A percentile compares a stretch with the other conserved stretches of the same genome.
These are phyloP conservation scores for Pseudomyrmex flavicornis DNA, from an alignment of 1,140 invertebrate genomes.

Conservation along the genomic window DNA sequence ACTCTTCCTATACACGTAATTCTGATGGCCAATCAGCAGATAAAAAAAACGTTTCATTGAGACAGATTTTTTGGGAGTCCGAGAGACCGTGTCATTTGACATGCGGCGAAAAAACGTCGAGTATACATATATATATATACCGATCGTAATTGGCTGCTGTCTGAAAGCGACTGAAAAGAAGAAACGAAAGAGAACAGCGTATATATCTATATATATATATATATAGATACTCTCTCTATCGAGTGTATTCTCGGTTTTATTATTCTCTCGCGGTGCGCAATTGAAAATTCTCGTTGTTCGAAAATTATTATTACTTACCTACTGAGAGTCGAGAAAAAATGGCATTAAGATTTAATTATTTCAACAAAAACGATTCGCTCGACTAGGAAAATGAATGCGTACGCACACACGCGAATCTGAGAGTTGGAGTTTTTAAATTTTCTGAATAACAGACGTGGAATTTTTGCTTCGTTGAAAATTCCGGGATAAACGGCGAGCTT, in stretches of 20 bases:
- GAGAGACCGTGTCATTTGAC: constrained; percentile 14
- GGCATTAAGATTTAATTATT: too few species aligned
- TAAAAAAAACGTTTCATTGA: constrained; percentile 6
- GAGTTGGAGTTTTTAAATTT: constrained; percentile 3
- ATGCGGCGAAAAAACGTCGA: constrained; percentile 3
- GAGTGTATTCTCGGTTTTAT: too few species aligned
- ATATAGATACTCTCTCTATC: too few species aligned
- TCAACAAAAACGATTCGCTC: not conserved
- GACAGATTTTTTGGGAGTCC: constrained; percentile 28
- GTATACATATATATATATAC: too few species aligned
- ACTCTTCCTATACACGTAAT: constrained; percentile 3
- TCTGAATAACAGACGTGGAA: not conserved
- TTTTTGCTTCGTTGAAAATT: constrained; percentile 4
- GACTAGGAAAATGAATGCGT: constrained; percentile 17
- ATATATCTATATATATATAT: too few species aligned
- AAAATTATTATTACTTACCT: constrained; percentile 33
- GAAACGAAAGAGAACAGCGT: too few species aligned
- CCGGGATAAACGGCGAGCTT: not conserved
- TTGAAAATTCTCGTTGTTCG: constrained; percentile 44
- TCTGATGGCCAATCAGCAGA: constrained; percentile 15
- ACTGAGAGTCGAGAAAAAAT: too few species aligned
- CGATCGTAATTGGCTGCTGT: too few species aligned
- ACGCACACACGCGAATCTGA: too few species aligned
- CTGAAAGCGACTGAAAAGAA: too few species aligned
- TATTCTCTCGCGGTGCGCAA: not conserved